Evolutionary conservation across 2,113 vertebrate species (phyloP), one percentile per base, ranked within the genome.

Genomic region (Cyanistes caeruleus): DNA sequence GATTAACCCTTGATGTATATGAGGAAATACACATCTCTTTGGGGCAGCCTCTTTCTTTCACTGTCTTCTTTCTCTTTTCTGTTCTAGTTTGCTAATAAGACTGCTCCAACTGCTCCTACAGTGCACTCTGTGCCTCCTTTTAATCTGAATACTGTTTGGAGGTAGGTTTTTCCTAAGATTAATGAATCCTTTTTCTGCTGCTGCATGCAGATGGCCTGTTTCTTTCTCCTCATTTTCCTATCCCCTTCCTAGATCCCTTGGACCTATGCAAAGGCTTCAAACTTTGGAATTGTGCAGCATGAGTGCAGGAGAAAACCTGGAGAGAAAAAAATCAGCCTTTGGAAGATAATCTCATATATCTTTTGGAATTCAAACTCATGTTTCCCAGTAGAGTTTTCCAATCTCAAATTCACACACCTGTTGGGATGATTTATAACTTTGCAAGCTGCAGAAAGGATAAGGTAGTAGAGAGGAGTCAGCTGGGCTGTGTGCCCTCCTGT

Each of bases 321-420:
- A 59, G 75, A 68, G 51, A 43, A 86, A 27, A 27, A 63, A 80
- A 43, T 25, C 15, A 78, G 27, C 56, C n/a, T 89, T 35, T 39
- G 35, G 10, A 68, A 75, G 35, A 63, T 58, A 22, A 49, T 56
- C 27, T 86, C 0, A 0, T 78, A 0, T 37, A 18, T 69, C 35
- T 68, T 87, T 55, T 25, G 9, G 15, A 53, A 41, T 81, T 31
- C 46, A 30, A 62, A n/a, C 21, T 51, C 2, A 0, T 58, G 19
- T 62, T 87, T 76, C 13, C 33, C 24, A n/a, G 48, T 11, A 53
- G 33, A 62, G 41, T 73, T 91, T 91, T 72, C 7, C n/a, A 58
- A 0, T 86, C 27, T 39, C 12, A 56, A 67, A 18, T 46, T 81
- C 28, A 31, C 1, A 2, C 18, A 33, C 6, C 24, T 53, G 0